phyloP scores from a whole-genome alignment of 2,113 vertebrate genomes.

The Pogona vitticeps region DNA sequence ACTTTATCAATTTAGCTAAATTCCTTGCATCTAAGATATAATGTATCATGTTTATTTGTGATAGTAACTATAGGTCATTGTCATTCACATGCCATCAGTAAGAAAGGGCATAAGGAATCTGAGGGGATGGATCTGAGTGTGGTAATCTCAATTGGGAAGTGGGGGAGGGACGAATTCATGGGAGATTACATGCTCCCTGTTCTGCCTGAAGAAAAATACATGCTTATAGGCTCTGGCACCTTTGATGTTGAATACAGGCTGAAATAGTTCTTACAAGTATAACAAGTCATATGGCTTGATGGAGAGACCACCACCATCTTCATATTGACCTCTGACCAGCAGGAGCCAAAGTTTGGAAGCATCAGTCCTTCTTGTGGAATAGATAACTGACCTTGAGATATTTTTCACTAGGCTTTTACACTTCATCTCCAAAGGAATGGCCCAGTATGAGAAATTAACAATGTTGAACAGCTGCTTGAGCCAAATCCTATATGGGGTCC shows the following conservation, averaged over 20 bases:
- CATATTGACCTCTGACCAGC: neutral
- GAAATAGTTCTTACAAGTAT: neutral
- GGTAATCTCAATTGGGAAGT: neutral
- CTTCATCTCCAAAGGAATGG: neutral
- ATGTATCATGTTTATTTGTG: conserved; percentile 16
- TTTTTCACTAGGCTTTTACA: neutral
- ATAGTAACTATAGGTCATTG: neutral
- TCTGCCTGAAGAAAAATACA: too few relatives aligned
- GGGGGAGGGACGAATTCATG: neutral
- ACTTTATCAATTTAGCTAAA: conserved; percentile 53
- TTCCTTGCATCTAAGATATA: conserved; percentile 8
- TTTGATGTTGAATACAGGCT: neutral
- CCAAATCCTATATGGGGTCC: too few relatives aligned
- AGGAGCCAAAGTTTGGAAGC: too few relatives aligned
- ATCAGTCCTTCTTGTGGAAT: neutral
- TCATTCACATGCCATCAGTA: accelerated
- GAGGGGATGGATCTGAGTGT: neutral
- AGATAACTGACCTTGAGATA: neutral
- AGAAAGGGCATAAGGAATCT: neutral
- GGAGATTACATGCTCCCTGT: neutral
- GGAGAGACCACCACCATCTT: neutral
- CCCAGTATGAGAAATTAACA: neutral
- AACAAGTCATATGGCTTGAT: too few relatives aligned
- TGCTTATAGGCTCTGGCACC: too few relatives aligned
- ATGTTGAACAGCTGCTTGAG: neutral